Evolutionary conservation across 2,888 invertebrate species (phyloP).

Genomic region (Cephus rjabovi): DNA sequence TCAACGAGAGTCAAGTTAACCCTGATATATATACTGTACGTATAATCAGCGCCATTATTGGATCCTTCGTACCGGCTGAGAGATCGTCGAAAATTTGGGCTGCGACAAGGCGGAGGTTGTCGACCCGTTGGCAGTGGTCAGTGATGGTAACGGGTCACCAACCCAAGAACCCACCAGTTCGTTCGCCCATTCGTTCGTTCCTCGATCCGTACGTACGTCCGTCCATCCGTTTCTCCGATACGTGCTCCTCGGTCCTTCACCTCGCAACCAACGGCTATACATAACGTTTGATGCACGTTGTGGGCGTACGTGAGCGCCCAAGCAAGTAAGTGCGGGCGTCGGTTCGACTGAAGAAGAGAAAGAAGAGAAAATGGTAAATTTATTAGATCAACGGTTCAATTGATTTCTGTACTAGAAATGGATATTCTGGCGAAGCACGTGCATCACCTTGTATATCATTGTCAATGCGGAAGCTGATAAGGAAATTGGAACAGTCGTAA

Average conservation of each 20-base stretch:
- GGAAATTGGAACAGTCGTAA: not conserved
- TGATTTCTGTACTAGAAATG: not conserved
- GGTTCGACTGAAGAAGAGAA: not conserved
- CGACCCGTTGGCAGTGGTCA: conserved; percentile 65
- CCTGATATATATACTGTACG: not conserved
- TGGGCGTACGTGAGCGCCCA: not conserved
- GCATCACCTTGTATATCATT: not conserved
- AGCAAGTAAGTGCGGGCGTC: not conserved
- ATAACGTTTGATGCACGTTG: not conserved
- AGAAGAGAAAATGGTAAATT: not conserved
- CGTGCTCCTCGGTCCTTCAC: conserved; percentile 52
- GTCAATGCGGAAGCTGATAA: not conserved
- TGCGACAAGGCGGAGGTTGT: conserved; percentile 49
- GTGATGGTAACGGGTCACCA: conserved; percentile 61
- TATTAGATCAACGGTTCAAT: not conserved
- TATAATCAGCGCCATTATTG: not conserved
- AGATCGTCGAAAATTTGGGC: conserved; percentile 39
- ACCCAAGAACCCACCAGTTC: conserved; percentile 28
- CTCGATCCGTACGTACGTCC: not conserved
- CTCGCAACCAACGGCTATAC: conserved; percentile 40
- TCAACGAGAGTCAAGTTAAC: not conserved
- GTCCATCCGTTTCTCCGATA: conserved; percentile 16
- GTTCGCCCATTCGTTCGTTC: conserved; percentile 36
- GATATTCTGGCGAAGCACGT: not conserved
- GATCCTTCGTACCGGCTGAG: not conserved